Base-by-base conservation (phyloP, 2,888 invertebrate species). In the Ophioninae sp. region DNA sequence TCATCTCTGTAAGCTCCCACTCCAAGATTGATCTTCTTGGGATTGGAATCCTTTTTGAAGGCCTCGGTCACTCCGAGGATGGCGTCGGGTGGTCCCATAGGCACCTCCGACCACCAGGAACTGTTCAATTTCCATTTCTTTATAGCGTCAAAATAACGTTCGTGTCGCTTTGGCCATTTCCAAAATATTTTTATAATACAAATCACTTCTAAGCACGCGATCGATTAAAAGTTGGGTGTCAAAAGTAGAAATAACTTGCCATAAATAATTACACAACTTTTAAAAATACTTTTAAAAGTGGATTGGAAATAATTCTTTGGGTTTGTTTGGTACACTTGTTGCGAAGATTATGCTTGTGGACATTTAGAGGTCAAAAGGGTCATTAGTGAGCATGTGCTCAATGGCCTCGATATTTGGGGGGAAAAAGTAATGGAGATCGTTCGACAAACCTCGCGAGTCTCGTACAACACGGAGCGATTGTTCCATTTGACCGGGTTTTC, bases 61-160 rank as follows among this genome's bases (percentile, higher is more conserved):
- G 99, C 99, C 93, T 99, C 99, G 0, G 99, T 97, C 63, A 99
- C 97, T 58, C 99, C 99, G 72, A 99, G 94, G 94, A 99, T 99
- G 37, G 98, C 97, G 94, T 99, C 99, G 6, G 99, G 99, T 22
- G 99, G 99, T 6, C 99, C 99, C 98, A 99, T 97, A 92, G 96
- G 95, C 9, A 99, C 98, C 92, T 97, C 95, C 81, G 95, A 93
- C 96, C 97, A 98, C 96, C 96, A 97, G 88, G 96, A 96, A 91
- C 97, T 97, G 87, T 10, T 91, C 30, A 30, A 30, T 30, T 30
- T 30, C 30, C 30, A 30, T 30, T 30, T 30, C 30, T 30, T 30
- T 30, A 30, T 30, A 30, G 30, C 30, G 30, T 30, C 30, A 30
- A 30, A 30, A 30, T 2, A 30, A 30, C 3, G 3, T 30, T 30